These are phyloP conservation scores for Cyanoramphus novaezelandiae DNA, from an alignment of 2,113 vertebrate species.

Conservation along the genomic window DNA sequence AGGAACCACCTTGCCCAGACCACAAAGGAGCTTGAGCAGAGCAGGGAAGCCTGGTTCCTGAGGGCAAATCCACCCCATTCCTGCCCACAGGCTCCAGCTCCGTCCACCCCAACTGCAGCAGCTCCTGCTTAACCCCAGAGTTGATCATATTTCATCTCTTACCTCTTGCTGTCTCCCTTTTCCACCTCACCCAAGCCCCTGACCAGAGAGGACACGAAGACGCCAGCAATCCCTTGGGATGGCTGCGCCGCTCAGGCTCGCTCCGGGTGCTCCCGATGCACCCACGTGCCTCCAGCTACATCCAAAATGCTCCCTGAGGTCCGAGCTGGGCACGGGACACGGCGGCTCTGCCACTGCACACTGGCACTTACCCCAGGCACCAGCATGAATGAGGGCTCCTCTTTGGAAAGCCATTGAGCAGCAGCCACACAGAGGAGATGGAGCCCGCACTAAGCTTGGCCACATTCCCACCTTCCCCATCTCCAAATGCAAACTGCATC, in stretches of 20 bases:
- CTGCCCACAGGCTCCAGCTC: background rate
- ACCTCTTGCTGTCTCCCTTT: conserved; percentile 35
- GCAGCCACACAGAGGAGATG: background rate
- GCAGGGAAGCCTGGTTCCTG: background rate
- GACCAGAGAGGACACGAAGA: background rate
- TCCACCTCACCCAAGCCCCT: background rate
- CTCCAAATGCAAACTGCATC: background rate
- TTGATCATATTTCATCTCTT: background rate
- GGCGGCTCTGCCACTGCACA: background rate
- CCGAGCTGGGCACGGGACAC: rapidly evolving
- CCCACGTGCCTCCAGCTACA: rapidly evolving
- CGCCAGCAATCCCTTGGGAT: background rate
- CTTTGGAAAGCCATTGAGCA: background rate
- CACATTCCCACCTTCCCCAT: background rate
- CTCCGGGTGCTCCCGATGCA: background rate
- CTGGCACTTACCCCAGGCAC: background rate
- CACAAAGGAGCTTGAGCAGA: background rate
- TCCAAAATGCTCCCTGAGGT: background rate
- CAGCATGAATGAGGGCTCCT: background rate
- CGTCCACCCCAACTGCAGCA: rapidly evolving
- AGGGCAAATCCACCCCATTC: background rate
- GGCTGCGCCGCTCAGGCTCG: background rate
- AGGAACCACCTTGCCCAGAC: rapidly evolving
- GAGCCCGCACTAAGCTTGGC: background rate
- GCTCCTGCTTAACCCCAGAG: background rate